Evolutionary conservation across 2,797 vertebrate species (phyloP).

Genomic region (Eutrigla gurnardus): DNA sequence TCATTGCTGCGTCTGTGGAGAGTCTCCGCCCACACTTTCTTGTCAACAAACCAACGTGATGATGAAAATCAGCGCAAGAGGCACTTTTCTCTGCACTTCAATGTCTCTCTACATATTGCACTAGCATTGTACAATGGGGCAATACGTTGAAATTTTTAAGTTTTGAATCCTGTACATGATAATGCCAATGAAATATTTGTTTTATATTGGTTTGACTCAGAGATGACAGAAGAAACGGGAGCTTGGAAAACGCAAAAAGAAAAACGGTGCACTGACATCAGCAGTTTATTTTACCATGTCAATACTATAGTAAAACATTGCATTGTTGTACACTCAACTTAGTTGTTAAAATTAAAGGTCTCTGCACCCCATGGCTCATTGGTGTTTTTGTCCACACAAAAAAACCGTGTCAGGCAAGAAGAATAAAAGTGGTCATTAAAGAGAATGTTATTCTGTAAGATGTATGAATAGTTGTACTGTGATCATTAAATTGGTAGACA

Average conservation of each 20-base stretch:
- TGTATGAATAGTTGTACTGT: neutral
- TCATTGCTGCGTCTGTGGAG: neutral
- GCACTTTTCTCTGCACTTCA: neutral
- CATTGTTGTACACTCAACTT: neutral
- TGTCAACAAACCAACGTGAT: constrained; percentile 7
- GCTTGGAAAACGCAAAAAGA: neutral
- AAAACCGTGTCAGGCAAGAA: neutral
- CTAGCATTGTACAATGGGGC: neutral
- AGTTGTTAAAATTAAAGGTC: neutral
- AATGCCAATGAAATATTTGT: neutral
- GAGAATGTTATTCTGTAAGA: neutral
- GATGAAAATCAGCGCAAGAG: neutral
- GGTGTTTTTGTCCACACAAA: neutral
- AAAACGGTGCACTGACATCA: neutral
- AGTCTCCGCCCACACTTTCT: constrained; percentile 7
- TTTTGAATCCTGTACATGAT: neutral
- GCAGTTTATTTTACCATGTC: neutral
- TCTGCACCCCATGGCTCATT: neutral
- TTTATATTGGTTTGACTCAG: neutral
- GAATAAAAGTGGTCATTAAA: neutral
- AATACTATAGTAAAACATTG: neutral
- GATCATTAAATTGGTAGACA: neutral
- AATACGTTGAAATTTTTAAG: neutral
- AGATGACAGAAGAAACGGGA: neutral
- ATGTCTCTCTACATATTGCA: neutral